Conservation (phyloP, 2,888 invertebrate species). For the Argyra leucocephala region DNA sequence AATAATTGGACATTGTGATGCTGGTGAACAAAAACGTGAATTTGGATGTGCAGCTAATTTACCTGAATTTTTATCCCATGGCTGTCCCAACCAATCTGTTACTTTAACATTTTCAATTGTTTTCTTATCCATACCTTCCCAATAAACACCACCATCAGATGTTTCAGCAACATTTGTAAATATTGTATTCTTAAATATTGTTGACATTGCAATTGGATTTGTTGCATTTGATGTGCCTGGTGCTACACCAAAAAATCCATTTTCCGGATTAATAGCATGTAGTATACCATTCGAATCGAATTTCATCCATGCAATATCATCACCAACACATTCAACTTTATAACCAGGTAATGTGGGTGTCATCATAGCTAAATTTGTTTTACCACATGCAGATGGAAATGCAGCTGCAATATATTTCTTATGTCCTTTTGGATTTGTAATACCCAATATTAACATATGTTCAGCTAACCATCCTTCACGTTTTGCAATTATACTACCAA, state of each 20-base stretch:
- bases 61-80: conserved; percentile 55
- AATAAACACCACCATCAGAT: conserved; percentile 90
- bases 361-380: conserved; percentile 99
- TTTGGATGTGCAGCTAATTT: conserved; percentile 93
- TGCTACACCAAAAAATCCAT: conserved; percentile 98
- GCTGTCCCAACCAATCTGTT: conserved; percentile 74
- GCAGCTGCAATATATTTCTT: conserved; percentile 94
- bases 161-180: conserved; percentile 97
- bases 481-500: conserved; percentile 88
- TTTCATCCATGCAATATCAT: conserved; percentile 98
- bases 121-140: conserved; percentile 92
- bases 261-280: conserved; percentile 95
- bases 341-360: conserved; percentile 86
- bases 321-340: conserved; percentile 87
- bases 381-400: conserved; percentile 97
- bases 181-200: conserved; percentile 81
- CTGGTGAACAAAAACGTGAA: conserved; percentile 93
- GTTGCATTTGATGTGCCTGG: conserved; percentile 84
- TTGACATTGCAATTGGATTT: conserved; percentile 95
- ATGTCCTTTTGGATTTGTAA: conserved; percentile 80
- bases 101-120: conserved; percentile 51
- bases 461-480: conserved; percentile 97
- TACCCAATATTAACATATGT: conserved; percentile 95
- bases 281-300: conserved; percentile 78
- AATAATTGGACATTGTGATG: conserved; percentile 89